phyloP scores from a whole-genome alignment of 1,140 invertebrate genomes.

The Ceratoteleas bidentatus region DNA sequence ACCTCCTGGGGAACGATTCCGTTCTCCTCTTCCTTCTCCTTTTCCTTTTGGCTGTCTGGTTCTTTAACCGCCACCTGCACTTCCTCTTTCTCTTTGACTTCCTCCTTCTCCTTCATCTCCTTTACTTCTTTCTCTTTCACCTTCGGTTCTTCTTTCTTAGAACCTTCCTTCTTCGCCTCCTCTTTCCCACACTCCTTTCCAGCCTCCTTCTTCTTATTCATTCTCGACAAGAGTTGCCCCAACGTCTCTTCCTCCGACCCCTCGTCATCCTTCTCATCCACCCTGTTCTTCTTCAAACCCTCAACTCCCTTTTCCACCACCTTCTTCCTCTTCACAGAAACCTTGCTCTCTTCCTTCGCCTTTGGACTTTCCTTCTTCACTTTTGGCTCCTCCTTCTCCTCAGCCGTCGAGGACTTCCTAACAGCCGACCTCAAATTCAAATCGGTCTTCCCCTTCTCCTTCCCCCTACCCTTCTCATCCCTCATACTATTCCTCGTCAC shows the following conservation, averaged over 20 bases:
- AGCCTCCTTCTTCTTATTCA: constrained; percentile 70
- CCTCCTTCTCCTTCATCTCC: constrained; percentile 11
- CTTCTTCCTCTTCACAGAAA: constrained; percentile 26
- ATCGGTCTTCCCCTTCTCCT: constrained; percentile 31
- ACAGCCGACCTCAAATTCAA: constrained; percentile 52
- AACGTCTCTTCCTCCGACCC: constrained; percentile 75
- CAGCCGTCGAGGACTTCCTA: constrained; percentile 16
- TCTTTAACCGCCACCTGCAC: constrained; percentile 16
- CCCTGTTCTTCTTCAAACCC: constrained; percentile 26
- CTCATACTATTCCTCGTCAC: constrained; percentile 68
- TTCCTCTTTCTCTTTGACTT: constrained; percentile 34
- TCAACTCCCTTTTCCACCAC: constrained; percentile 17
- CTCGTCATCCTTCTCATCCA: constrained; percentile 49
- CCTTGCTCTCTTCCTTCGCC: constrained; percentile 38
- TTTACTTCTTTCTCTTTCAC: constrained; percentile 68
- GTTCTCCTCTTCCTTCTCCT: constrained; percentile 25
- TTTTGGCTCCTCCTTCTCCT: constrained; percentile 49
- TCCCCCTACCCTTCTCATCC: constrained; percentile 21
- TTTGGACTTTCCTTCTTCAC: constrained; percentile 32
- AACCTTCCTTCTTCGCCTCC: constrained; percentile 1
- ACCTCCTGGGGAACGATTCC: neutral
- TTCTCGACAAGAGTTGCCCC: constrained; percentile 70
- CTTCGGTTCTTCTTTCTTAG: no score
- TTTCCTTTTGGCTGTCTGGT: constrained; percentile 4
- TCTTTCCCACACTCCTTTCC: constrained; percentile 29